Evolutionary conservation across 2,888 invertebrate species (phyloP).

Genomic region (Hyalella azteca): DNA sequence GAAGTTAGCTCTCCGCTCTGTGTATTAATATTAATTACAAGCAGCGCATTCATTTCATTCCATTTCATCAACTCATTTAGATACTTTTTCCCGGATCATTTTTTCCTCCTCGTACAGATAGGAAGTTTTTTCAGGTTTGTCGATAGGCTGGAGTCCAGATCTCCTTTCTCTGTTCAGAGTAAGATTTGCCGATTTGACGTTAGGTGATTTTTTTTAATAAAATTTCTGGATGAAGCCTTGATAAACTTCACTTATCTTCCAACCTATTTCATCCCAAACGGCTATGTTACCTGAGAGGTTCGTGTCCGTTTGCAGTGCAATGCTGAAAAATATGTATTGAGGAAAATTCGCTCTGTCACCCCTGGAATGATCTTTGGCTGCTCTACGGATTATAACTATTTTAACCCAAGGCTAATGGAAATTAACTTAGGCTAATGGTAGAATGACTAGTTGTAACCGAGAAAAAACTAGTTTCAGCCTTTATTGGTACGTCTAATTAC

Average conservation of each 20-base stretch:
- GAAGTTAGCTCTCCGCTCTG: neutral
- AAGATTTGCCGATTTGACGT: slow-evolving; percentile 10
- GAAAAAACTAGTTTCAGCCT: too few relatives aligned
- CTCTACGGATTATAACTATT: too few relatives aligned
- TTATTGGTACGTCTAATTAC: too few relatives aligned
- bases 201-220: slow-evolving; percentile 11
- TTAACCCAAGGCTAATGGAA: too few relatives aligned
- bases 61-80: slow-evolving; percentile 18
- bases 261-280: neutral
- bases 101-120: too few relatives aligned
- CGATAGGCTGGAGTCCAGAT: neutral
- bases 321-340: too few relatives aligned
- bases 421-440: too few relatives aligned
- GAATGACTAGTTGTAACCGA: too few relatives aligned
- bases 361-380: too few relatives aligned
- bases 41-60: neutral
- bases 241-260: neutral
- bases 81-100: neutral
- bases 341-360: too few relatives aligned
- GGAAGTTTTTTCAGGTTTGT: neutral
- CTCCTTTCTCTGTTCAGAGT: neutral
- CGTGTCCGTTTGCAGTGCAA: too few relatives aligned
- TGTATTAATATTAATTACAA: neutral
- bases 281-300: too few relatives aligned
- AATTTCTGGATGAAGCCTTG: neutral